These are phyloP conservation scores for Scomber colias DNA, from an alignment of 2,113 vertebrate species.

Conservation along the genomic window DNA sequence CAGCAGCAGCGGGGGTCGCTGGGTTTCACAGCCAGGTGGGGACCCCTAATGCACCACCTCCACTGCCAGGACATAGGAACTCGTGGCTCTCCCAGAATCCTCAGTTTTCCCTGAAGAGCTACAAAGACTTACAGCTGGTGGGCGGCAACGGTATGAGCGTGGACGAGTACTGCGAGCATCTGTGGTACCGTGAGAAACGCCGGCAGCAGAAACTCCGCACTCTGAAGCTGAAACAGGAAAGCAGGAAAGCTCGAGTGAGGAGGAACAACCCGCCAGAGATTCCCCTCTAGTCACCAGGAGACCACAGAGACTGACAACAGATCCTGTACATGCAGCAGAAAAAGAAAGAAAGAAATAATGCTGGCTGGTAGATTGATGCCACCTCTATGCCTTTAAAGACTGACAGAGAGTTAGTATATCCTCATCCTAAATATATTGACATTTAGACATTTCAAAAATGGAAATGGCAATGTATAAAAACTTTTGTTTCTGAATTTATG, in stretches of 20 bases:
- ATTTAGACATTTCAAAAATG: neutral
- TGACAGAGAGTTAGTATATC: neutral
- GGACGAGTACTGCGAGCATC: slow-evolving; percentile 86
- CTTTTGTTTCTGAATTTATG: neutral
- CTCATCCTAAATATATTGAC: neutral
- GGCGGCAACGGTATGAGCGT: slow-evolving; percentile 77
- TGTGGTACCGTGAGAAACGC: slow-evolving; percentile 87
- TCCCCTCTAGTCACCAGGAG: slow-evolving; percentile 37
- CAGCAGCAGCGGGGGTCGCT: rapidly evolving
- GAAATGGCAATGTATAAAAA: neutral
- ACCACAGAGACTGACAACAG: slow-evolving; percentile 32
- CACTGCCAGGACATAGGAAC: slow-evolving; percentile 18
- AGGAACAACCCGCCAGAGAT: slow-evolving; percentile 78
- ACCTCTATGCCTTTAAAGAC: neutral
- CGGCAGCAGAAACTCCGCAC: slow-evolving; percentile 86
- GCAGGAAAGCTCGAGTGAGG: slow-evolving; percentile 84
- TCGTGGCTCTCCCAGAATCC: slow-evolving; percentile 54
- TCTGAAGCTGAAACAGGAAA: slow-evolving; percentile 87
- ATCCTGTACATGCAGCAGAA: slow-evolving; percentile 31
- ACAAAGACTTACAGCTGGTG: slow-evolving; percentile 83
- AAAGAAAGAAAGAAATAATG: neutral
- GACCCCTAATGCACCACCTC: neutral
- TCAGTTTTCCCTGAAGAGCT: slow-evolving; percentile 65
- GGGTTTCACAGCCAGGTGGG: slow-evolving; percentile 31
- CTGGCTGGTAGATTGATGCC: neutral